Percentiles rank a stretch among this genome's conserved stretches.
phyloP scores from a whole-genome alignment of 2,888 invertebrate genomes.

The Pocota personata region DNA sequence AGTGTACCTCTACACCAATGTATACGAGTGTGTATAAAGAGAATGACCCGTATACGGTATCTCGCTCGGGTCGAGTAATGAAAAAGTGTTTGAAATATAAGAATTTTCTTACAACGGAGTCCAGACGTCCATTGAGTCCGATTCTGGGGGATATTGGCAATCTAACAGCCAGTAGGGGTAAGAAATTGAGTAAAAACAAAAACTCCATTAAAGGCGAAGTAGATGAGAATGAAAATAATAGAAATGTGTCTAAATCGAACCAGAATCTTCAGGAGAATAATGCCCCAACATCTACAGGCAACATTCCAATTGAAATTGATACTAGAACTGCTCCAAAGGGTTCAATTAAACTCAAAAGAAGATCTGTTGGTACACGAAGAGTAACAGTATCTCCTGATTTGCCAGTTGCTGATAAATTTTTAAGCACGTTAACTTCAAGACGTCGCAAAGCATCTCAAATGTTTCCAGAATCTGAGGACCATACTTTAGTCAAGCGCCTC shows the following conservation, averaged over 20 bases:
- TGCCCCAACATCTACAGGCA: too few species aligned
- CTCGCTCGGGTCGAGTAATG: too few species aligned
- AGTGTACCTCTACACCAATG: constrained; percentile 36
- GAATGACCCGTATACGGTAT: background rate
- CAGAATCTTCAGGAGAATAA: background rate
- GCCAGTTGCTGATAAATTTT: background rate
- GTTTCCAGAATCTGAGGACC: background rate
- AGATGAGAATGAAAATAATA: background rate
- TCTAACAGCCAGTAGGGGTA: background rate
- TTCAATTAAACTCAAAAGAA: background rate
- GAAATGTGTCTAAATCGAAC: background rate
- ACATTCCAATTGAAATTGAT: background rate
- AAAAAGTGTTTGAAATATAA: background rate
- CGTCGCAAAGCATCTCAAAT: background rate
- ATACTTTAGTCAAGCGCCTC: background rate
- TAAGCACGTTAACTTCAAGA: too few species aligned
- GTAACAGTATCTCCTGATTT: background rate
- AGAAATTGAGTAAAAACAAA: background rate
- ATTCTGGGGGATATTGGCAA: background rate
- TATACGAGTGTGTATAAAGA: background rate
- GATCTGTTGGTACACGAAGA: background rate
- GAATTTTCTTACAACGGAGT: background rate
- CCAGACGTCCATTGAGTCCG: background rate
- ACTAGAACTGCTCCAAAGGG: background rate
- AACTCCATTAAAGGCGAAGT: background rate